A percentile compares a stretch with the other conserved stretches of the same genome.
These are phyloP conservation scores for Emydoidea blandingii DNA, from an alignment of 2,797 vertebrate genomes.

Conservation along the genomic window DNA sequence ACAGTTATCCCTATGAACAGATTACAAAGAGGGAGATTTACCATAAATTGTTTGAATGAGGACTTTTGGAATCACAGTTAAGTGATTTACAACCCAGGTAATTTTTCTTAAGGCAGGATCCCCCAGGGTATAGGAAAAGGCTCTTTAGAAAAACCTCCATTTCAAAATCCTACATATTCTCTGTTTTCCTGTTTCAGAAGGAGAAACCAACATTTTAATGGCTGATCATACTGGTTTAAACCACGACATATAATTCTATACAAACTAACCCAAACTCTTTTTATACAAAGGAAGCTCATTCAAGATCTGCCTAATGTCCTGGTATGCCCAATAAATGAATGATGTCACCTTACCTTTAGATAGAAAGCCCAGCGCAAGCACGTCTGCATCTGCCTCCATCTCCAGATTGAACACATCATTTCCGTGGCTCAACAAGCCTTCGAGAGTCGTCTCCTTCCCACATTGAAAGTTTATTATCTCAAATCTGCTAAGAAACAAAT, in stretches of 20 bases:
- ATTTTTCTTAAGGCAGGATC: not conserved
- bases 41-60: not conserved
- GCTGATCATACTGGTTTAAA: not conserved
- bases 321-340: not conserved
- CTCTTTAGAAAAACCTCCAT: not conserved
- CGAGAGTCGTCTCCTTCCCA: not conserved
- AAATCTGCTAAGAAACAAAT: not conserved
- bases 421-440: not conserved
- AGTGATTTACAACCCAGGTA: not conserved
- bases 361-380: not conserved
- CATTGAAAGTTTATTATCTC: conserved; percentile 10
- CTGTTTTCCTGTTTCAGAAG: not conserved
- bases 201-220: not conserved
- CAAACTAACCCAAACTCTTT: not conserved
- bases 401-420: not conserved
- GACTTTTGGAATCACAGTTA: not conserved
- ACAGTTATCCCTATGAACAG: not conserved
- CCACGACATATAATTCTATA: not conserved
- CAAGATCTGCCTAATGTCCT: not conserved
- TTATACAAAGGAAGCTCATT: not conserved
- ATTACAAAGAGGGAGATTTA: not conserved
- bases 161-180: not conserved
- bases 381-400: not conserved
- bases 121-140: not conserved
- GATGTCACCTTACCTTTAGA: not conserved